Evolutionary conservation across 2,888 invertebrate species (phyloP), one percentile per base, ranked within the genome.

Genomic region (Oligia latruncula): DNA sequence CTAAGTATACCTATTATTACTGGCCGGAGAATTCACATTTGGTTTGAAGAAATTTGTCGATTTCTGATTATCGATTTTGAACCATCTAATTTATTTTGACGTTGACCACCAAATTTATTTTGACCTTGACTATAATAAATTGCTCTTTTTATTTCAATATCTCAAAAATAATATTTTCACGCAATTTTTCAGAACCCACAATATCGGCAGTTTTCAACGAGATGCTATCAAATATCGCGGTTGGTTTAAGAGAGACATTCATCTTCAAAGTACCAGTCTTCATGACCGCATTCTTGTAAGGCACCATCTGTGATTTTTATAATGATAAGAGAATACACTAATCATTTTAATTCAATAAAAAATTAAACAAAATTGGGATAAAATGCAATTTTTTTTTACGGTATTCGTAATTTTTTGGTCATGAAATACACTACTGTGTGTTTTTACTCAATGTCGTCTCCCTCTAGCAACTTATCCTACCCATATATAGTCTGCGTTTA

Each of bases 221-320:
- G 55, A 71, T 83, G 60, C 2, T 29, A 13, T 29, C 62, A 8
- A 78, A 77, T 46, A 46, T 66, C 43, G 64, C 58, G 4, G 5
- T 62, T 8, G 23, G 60, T 20, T 60, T 82, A 46, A 43, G 17
- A 40, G 82, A 83, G 5, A 1, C 43, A 3, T 82, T 70, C 17
- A 5, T 78, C 0, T 40, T 17, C n/a, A 29, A 79, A 55, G 84
- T 80, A 4, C 83, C 83, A n/a, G 60, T n/a, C 6, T 55, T 84
- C 55, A 73, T 83, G 80, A 35, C 35, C 1, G 74, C 58, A 3
- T 84, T 83, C 40, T 65, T 83, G 11, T 52, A 72, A 80, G 79
- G 65, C 29, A 23, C 49, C 4, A 84, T 84, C 15, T 83, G 83
- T 58, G 84, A 79, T 66, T 82, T 82, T 67, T 62, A 55, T 4